Percentiles rank a stretch among this genome's conserved stretches.
Conservation (phyloP, 2,888 invertebrate species). For the Thecocarcelia acutangulata region DNA sequence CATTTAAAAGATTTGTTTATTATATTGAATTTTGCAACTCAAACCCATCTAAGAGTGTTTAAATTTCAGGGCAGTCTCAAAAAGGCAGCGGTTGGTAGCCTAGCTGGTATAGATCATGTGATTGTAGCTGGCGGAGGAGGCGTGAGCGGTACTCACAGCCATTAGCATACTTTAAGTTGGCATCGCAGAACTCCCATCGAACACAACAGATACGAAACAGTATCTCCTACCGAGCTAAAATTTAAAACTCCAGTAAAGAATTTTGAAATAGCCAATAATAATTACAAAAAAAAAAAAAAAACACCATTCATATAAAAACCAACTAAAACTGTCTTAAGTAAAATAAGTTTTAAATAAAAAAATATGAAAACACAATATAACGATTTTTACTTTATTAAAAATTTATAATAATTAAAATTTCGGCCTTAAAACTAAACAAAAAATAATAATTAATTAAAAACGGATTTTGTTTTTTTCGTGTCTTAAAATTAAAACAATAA, state of each 20-base stretch:
- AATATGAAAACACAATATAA: conserved; percentile 11
- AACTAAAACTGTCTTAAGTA: conserved; percentile 6
- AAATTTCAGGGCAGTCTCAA: conserved; percentile 84
- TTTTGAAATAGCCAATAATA: conserved; percentile 38
- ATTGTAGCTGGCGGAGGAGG: conserved; percentile 80
- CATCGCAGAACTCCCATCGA: conserved; percentile 79
- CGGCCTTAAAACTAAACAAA: conserved; percentile 45
- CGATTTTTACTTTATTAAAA: conserved; percentile 22
- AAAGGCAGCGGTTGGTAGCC: conserved; percentile 83
- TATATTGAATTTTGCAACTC: background rate
- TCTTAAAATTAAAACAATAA: conserved; percentile 48
- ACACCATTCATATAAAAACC: background rate
- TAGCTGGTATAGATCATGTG: conserved; percentile 82
- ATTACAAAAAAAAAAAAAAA: conserved; percentile 31
- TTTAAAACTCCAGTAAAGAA: conserved; percentile 22
- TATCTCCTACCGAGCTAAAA: conserved; percentile 28
- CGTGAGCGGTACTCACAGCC: conserved; percentile 72
- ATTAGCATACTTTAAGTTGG: conserved; percentile 80
- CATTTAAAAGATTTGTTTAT: too few relatives aligned
- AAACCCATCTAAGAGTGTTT: conserved; percentile 45
- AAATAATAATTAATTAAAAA: conserved; percentile 2
- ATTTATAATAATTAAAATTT: conserved; percentile 11
- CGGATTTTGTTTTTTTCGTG: conserved; percentile 16
- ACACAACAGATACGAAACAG: conserved; percentile 16
- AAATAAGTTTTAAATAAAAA: conserved; percentile 6